Evolutionary conservation across 2,888 invertebrate genomes (phyloP).

Genomic region (Folsomia candida): DNA sequence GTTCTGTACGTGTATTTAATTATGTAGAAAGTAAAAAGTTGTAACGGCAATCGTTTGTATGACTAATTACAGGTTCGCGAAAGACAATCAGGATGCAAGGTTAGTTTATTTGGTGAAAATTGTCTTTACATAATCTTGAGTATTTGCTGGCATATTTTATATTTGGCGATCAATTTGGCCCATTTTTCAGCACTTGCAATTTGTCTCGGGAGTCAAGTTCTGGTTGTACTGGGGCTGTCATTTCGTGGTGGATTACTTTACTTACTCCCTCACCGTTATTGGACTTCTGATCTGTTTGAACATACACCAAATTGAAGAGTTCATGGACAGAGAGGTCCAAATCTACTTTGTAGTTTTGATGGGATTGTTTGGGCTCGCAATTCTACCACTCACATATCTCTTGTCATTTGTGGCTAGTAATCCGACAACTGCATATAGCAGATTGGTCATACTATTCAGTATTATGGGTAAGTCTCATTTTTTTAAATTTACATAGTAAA

Average conservation of each 20-base stretch:
- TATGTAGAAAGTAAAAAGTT: too few relatives aligned
- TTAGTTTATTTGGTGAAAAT: too few relatives aligned
- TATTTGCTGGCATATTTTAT: too few relatives aligned
- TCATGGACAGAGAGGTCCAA: slow-evolving; percentile 27
- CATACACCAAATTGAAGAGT: slow-evolving; percentile 42
- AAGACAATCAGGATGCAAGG: slow-evolving; percentile 66
- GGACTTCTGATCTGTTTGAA: slow-evolving; percentile 62
- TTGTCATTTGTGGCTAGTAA: slow-evolving; percentile 58
- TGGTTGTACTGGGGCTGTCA: slow-evolving; percentile 68
- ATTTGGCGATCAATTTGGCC: too few relatives aligned
- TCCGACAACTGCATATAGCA: slow-evolving; percentile 73
- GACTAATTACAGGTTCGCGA: too few relatives aligned
- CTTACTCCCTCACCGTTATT: slow-evolving; percentile 62
- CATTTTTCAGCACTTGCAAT: slow-evolving; percentile 68
- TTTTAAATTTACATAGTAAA: too few relatives aligned
- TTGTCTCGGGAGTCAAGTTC: slow-evolving; percentile 69
- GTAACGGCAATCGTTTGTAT: too few relatives aligned
- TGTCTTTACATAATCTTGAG: too few relatives aligned
- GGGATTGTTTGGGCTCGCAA: slow-evolving; percentile 67
- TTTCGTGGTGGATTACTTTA: slow-evolving; percentile 68
- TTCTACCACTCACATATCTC: slow-evolving; percentile 71
- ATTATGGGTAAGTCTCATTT: slow-evolving; percentile 63
- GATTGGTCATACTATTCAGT: slow-evolving; percentile 69
- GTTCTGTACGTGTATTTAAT: too few relatives aligned
- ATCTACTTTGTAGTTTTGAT: slow-evolving; percentile 57